A percentile compares a stretch with the other conserved stretches of the same genome.
These are phyloP conservation scores for Zonitis immaculata DNA, from an alignment of 2,888 invertebrate species.

Conservation along the genomic window DNA sequence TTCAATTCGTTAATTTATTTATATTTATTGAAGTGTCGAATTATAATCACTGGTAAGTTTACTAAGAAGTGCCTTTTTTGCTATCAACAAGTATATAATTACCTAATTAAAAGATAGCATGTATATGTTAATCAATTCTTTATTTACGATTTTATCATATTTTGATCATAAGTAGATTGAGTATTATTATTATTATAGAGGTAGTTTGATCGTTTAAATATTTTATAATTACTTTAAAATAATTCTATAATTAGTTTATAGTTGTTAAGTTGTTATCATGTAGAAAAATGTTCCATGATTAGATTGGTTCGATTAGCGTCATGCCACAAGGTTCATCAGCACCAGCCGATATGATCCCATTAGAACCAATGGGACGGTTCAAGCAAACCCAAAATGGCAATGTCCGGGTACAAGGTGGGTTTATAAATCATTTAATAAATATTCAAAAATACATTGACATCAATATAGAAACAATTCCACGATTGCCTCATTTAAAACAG, in stretches of 20 bases:
- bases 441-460: conserved; percentile 8
- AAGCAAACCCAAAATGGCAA: conserved; percentile 61
- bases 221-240: conserved; percentile 4
- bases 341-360: conserved; percentile 55
- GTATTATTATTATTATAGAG: conserved; percentile 19
- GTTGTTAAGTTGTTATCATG: conserved; percentile 25
- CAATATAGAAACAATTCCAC: conserved; percentile 21
- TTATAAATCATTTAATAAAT: neutral
- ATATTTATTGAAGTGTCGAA: no score
- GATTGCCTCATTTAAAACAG: conserved; percentile 24
- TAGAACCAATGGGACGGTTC: conserved; percentile 62
- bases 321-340: conserved; percentile 42
- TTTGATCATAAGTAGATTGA: conserved; percentile 21
- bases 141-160: conserved; percentile 21
- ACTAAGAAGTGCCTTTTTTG: conserved; percentile 16
- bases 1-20: no score
- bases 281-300: conserved; percentile 30
- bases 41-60: no score
- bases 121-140: conserved; percentile 23
- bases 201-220: conserved; percentile 4
- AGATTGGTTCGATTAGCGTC: conserved; percentile 24
- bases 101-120: conserved; percentile 27
- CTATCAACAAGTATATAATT: conserved; percentile 32
- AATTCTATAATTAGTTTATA: conserved; percentile 19
- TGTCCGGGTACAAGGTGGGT: conserved; percentile 52